phyloP scores from a whole-genome alignment of 2,888 invertebrate genomes.

The Exephanes ischioxanthus region DNA sequence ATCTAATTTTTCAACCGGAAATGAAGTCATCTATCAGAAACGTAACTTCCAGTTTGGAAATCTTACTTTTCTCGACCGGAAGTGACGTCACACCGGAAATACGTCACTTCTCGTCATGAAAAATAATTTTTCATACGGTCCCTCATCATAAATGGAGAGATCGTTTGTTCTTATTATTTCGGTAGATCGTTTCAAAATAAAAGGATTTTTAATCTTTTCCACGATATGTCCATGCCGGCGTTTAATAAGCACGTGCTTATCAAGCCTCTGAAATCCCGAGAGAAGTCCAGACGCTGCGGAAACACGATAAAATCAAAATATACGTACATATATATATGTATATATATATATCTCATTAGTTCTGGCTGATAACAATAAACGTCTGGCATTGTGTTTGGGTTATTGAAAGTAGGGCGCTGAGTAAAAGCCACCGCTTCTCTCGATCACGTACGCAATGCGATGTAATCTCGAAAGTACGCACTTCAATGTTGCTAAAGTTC shows the following conservation, averaged over 20 bases:
- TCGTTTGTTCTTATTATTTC: too few species aligned
- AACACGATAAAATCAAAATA: slow-evolving; percentile 15
- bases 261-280: slow-evolving; percentile 3
- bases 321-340: background rate
- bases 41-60: too few species aligned
- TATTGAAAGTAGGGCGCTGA: slow-evolving; percentile 15
- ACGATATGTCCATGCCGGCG: background rate
- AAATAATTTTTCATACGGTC: background rate
- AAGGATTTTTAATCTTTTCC: background rate
- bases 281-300: slow-evolving; percentile 4
- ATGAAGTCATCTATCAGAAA: too few species aligned
- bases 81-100: too few species aligned
- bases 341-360: background rate
- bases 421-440: background rate
- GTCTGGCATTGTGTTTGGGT: slow-evolving; percentile 22
- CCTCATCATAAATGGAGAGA: background rate
- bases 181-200: background rate
- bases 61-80: too few species aligned
- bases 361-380: slow-evolving; percentile 1
- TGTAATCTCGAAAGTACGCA: background rate
- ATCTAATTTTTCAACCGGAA: too few species aligned
- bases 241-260: background rate
- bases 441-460: background rate
- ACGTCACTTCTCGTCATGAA: too few species aligned
- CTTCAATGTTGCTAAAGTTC: background rate